A percentile compares a stretch with the other conserved stretches of the same genome.
Conservation (phyloP, 2,888 invertebrate species). For the Steinernema scapterisci region DNA sequence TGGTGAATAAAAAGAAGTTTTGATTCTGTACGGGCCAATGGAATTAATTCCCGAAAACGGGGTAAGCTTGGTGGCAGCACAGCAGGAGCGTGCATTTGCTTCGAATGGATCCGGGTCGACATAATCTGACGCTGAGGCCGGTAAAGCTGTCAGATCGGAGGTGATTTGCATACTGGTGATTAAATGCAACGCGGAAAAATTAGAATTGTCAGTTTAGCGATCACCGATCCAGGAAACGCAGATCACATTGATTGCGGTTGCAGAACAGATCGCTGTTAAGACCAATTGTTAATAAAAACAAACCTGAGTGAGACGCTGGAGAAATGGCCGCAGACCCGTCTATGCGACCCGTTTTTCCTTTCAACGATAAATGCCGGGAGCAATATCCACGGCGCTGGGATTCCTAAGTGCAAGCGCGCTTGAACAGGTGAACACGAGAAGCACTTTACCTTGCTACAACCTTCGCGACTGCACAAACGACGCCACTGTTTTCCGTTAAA, state of each 20-base stretch:
- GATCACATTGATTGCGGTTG: background rate
- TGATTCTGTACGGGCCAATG: too few species aligned
- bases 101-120: too few species aligned
- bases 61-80: too few species aligned
- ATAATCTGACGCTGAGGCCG: too few species aligned
- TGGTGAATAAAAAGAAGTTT: too few species aligned
- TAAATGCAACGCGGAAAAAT: too few species aligned
- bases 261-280: background rate
- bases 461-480: slow-evolving; percentile 90
- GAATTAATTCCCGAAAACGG: too few species aligned
- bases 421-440: slow-evolving; percentile 12
- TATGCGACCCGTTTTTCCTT: slow-evolving; percentile 69
- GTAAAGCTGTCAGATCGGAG: too few species aligned
- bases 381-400: slow-evolving; percentile 95
- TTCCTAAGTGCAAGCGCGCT: slow-evolving; percentile 72
- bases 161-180: too few species aligned
- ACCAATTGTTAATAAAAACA: background rate
- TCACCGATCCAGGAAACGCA: too few species aligned
- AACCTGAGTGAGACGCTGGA: slow-evolving; percentile 34
- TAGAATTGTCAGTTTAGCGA: too few species aligned
- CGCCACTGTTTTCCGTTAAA: slow-evolving; percentile 99
- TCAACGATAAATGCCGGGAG: slow-evolving; percentile 90
- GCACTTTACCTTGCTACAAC: slow-evolving; percentile 68
- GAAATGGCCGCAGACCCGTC: slow-evolving; percentile 42
- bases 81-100: too few species aligned